Evolutionary conservation across 2,797 vertebrate species (phyloP).

Genomic region (Apogon hyalosoma): DNA sequence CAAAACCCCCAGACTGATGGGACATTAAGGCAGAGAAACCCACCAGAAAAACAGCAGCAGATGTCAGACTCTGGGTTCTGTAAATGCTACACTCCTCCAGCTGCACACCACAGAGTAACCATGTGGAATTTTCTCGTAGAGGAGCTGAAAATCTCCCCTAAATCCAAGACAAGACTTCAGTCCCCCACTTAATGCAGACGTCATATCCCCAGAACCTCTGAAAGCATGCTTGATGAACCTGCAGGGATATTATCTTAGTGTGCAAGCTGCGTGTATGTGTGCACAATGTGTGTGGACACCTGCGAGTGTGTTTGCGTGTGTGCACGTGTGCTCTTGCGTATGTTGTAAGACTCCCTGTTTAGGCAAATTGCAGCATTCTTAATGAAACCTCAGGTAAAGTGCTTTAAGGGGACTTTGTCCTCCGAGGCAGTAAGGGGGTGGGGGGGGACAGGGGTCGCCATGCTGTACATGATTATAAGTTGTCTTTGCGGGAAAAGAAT

Average conservation of each 20-base stretch:
- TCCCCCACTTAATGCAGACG: constrained; percentile 56
- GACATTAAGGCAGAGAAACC: constrained; percentile 26
- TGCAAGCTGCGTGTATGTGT: constrained; percentile 54
- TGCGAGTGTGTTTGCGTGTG: constrained; percentile 34
- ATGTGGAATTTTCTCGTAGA: constrained; percentile 37
- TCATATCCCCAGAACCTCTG: constrained; percentile 71
- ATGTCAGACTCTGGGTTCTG: constrained; percentile 50
- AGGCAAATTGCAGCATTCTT: constrained; percentile 89
- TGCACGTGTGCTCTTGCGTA: constrained; percentile 28
- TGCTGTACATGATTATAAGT: constrained; percentile 90
- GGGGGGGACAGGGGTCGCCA: constrained; percentile 64
- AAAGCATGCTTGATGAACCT: constrained; percentile 78
- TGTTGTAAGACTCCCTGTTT: constrained; percentile 81
- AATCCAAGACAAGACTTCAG: constrained; percentile 52
- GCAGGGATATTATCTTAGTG: constrained; percentile 68
- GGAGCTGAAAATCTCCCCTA: constrained; percentile 38
- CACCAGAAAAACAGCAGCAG: constrained; percentile 9
- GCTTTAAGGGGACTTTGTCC: constrained; percentile 88
- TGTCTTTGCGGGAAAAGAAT: constrained; percentile 85
- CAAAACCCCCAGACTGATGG: neutral
- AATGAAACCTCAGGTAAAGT: constrained; percentile 97
- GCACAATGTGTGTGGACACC: constrained; percentile 1
- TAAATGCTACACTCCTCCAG: constrained; percentile 16
- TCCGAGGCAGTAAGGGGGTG: constrained; percentile 73
- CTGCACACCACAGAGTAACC: constrained; percentile 35